These are phyloP conservation scores for Nothoprocta perdicaria DNA, from an alignment of 2,113 vertebrate species.

Conservation along the genomic window DNA sequence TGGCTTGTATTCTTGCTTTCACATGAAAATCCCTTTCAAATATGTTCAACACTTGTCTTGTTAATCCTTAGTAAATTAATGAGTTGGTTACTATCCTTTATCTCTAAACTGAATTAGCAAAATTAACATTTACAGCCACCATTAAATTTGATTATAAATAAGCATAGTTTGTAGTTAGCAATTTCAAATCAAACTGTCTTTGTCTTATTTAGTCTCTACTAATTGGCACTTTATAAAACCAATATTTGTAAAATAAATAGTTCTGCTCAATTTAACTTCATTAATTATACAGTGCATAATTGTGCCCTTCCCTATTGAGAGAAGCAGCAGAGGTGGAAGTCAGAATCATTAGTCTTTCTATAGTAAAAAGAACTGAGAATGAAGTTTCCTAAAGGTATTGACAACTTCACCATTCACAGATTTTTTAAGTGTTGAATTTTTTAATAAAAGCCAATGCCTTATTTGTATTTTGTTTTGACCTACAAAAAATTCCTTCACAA, in stretches of 20 bases:
- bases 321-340: neutral
- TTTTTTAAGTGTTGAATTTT: neutral
- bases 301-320: neutral
- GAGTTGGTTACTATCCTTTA: constrained; percentile 12
- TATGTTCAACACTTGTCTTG: neutral
- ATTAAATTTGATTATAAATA: constrained; percentile 62
- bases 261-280: constrained; percentile 60
- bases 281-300: constrained; percentile 20
- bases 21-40: constrained; percentile 25
- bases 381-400: neutral
- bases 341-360: neutral
- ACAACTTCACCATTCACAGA: neutral
- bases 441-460: neutral
- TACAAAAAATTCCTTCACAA: neutral
- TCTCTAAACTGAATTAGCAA: constrained; percentile 46
- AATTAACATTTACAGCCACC: constrained; percentile 62
- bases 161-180: constrained; percentile 41
- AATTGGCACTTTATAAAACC: constrained; percentile 54
- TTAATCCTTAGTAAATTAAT: constrained; percentile 52
- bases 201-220: constrained; percentile 59
- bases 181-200: constrained; percentile 54
- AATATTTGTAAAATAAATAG: constrained; percentile 58
- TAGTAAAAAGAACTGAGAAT: neutral
- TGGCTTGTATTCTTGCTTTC: constrained; percentile 7
- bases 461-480: neutral